A percentile compares a stretch with the other conserved stretches of the same genome.
Conservation (phyloP, 2,888 invertebrate species). For the Phortica okadai region DNA sequence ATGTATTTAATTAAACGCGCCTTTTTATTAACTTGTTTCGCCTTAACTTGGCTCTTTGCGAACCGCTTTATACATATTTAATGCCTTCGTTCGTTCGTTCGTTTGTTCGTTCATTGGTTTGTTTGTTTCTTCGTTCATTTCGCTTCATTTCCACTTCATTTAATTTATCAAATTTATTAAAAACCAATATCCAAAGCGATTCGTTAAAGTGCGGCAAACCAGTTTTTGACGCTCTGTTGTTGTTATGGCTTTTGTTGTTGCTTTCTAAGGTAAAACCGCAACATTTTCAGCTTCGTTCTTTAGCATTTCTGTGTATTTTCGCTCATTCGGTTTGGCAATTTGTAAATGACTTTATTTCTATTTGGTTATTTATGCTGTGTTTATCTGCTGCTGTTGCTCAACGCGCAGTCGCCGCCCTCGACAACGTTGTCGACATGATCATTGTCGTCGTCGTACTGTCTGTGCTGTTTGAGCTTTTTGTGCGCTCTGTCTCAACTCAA, state of each 20-base stretch:
- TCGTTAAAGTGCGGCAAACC: too few relatives aligned
- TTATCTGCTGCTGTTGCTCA: background rate
- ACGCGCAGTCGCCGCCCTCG: too few relatives aligned
- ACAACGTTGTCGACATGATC: too few relatives aligned
- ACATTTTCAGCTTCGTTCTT: background rate
- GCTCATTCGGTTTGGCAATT: background rate
- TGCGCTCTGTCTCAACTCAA: too few relatives aligned
- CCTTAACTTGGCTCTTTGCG: background rate
- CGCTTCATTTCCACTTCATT: constrained; percentile 55
- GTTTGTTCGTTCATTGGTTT: constrained; percentile 15
- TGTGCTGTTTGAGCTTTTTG: too few relatives aligned
- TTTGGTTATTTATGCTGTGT: background rate
- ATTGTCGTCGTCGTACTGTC: too few relatives aligned
- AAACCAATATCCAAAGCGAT: constrained; percentile 6
- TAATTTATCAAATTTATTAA: constrained; percentile 60
- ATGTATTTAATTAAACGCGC: constrained; percentile 25
- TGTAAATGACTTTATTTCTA: background rate
- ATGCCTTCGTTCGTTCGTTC: background rate
- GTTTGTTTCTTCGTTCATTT: constrained; percentile 13
- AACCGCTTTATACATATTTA: constrained; percentile 24
- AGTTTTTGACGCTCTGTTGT: too few relatives aligned
- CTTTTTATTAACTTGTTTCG: constrained; percentile 20
- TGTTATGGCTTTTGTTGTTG: background rate
- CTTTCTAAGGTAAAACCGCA: background rate
- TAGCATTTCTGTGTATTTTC: background rate